Base-by-base conservation (phyloP, 2,113 vertebrate genomes). In the Lycocorax pyrrhopterus region DNA sequence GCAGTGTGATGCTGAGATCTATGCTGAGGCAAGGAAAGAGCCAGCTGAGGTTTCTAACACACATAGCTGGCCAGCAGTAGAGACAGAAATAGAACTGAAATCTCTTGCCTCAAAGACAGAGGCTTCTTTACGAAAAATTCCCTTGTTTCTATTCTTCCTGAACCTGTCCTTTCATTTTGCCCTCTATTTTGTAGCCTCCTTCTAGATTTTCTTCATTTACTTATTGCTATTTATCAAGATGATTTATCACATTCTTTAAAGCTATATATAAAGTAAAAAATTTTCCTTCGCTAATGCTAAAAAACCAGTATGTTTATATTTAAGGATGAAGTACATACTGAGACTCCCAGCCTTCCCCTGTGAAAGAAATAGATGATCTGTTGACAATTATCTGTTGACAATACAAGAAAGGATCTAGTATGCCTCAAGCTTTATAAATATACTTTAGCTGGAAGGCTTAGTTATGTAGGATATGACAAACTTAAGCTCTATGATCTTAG, bases 401-500 rank as follows among this genome's bases (percentile, higher is more conserved):
- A 86, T 93, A 89, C 83, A 80, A 90, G 51, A 92, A 89, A 86
- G 16, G 15, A 77, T 94, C 89, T 58, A 52, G 37, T 68, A 29
- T 93, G 76, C 84, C 64, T 72, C 43, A 2, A 89, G 85, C 64
- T 87, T 94, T 93, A 95, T 90, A 92, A 86, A 74, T 85, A 72
- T 83, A 69, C 74, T 94, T 94, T 95, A 82, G 73, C 80, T 94
- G 62, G 79, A 89, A 87, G 77, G 66, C 63, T 97, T 95, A 93
- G 71, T 89, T 92, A 92, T 74, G 58, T 92, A 68, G 62, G 52
- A 88, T 92, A 91, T 62, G 73, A 76, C 16, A 79, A 79, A 60
- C 69, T 77, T 95, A 93, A 95, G 71, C 89, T 75, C 67, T 89
- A 43, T 81, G 89, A 96, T 96, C 84, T 96, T 96, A 91, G 96